These are phyloP conservation scores for Tipula vernalis DNA, from an alignment of 2,888 invertebrate species.

Conservation along the genomic window DNA sequence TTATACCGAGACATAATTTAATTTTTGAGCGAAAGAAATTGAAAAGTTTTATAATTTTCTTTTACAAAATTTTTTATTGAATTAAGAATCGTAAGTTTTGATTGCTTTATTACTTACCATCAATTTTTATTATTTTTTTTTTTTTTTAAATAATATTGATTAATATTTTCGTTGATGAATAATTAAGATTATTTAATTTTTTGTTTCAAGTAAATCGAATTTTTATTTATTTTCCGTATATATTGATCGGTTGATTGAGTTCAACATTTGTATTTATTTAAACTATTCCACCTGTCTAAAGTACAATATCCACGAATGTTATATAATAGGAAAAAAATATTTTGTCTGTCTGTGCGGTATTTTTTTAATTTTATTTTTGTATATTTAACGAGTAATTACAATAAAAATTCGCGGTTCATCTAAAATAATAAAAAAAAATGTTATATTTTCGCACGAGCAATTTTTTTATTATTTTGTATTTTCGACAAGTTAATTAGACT, in stretches of 20 bases:
- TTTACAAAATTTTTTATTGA: not conserved
- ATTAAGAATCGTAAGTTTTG: not conserved
- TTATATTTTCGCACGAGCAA: not conserved
- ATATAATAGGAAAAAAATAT: not conserved
- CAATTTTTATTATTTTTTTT: not conserved
- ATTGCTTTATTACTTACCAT: not conserved
- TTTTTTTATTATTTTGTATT: not conserved
- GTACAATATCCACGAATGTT: not conserved
- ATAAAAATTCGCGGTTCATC: constrained; percentile 4
- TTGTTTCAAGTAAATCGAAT: not conserved
- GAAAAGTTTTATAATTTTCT: not conserved
- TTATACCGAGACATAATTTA: not conserved
- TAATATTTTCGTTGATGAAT: not conserved
- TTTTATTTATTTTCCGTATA: not conserved
- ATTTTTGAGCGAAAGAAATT: not conserved
- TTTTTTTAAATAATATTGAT: not conserved
- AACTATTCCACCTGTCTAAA: not conserved
- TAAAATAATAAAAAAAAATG: not conserved
- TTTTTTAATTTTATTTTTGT: not conserved
- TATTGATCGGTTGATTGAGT: constrained; percentile 4
- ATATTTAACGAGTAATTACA: not conserved
- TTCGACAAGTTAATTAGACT: not conserved
- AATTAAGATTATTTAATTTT: not conserved
- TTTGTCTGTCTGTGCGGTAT: not conserved
- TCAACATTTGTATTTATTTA: not conserved